These are phyloP conservation scores for Peromyscus nudipes DNA, from an alignment of 2,797 vertebrate species.

Conservation along the genomic window DNA sequence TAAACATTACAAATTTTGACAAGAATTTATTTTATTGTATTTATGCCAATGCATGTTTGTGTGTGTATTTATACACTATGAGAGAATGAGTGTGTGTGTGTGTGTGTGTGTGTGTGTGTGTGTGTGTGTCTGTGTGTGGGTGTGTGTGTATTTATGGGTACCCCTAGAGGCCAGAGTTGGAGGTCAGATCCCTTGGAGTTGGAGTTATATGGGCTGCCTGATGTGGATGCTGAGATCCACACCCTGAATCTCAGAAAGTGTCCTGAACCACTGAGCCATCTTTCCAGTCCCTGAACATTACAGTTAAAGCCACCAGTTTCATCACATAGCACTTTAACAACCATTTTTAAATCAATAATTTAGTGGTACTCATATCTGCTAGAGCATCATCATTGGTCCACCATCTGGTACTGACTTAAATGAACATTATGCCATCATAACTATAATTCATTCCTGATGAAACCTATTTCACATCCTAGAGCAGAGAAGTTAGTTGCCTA, in stretches of 20 bases:
- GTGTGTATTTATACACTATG: neutral
- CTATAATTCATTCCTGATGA: neutral
- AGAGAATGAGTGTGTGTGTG: neutral
- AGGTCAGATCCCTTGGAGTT: neutral
- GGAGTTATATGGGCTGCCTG: neutral
- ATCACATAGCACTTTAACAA: neutral
- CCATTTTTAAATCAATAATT: neutral
- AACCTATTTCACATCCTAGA: neutral
- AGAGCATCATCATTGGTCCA: neutral
- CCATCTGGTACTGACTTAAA: neutral
- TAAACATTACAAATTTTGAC: neutral
- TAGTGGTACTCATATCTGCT: neutral
- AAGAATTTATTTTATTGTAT: neutral
- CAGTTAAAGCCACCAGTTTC: constrained; percentile 43
- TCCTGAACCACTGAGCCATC: neutral
- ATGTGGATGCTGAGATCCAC: too few species aligned
- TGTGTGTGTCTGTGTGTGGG: too few species aligned
- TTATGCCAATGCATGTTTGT: neutral
- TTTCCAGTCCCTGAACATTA: neutral
- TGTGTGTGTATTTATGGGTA: neutral
- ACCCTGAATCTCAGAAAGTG: neutral
- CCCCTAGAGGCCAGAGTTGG: neutral
- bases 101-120: neutral
- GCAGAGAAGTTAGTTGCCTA: neutral
- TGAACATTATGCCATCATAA: neutral